Conservation (phyloP, 1,140 invertebrate species). For the Ceratina calcarata region DNA sequence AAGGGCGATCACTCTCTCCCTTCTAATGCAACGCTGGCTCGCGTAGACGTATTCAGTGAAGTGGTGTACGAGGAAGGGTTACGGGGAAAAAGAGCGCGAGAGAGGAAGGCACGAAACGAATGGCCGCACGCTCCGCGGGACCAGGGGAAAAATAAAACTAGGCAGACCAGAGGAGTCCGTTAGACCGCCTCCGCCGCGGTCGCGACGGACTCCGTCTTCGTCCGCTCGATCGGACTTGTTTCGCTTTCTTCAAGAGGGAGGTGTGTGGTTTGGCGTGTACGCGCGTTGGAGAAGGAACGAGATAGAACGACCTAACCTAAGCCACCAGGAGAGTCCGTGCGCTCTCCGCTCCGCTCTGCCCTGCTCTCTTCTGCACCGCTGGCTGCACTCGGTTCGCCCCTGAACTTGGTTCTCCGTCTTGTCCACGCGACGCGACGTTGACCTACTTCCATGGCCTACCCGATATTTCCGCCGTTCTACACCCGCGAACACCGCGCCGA, state of each 20-base stretch:
- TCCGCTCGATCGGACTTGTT: conserved; percentile 2
- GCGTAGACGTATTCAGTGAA: not conserved
- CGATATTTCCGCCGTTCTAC: conserved; percentile 42
- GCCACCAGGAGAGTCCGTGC: conserved; percentile 59
- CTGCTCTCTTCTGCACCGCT: conserved; percentile 66
- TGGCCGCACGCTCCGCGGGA: conserved; percentile 45
- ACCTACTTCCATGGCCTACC: conserved; percentile 76
- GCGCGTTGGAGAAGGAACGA: conserved; percentile 41
- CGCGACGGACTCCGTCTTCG: conserved; percentile 4
- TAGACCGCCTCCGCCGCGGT: conserved; percentile 45
- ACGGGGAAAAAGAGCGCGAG: conserved; percentile 19
- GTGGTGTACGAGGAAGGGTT: conserved; percentile 42
- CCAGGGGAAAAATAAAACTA: conserved; percentile 62
- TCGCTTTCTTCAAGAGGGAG: conserved; percentile 32
- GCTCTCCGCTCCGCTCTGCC: conserved; percentile 64
- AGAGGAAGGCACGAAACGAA: conserved; percentile 54
- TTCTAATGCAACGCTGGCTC: not conserved
- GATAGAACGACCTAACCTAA: conserved; percentile 67
- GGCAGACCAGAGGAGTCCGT: conserved; percentile 56
- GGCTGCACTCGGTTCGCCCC: conserved; percentile 71
- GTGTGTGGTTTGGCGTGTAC: not conserved
- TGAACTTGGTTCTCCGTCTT: conserved; percentile 70
- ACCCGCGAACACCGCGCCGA: conserved; percentile 11
- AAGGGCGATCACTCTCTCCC: conserved; percentile 54
- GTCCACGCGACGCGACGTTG: conserved; percentile 70